A percentile compares a stretch with the other conserved stretches of the same genome.
These are phyloP conservation scores for Tamandua tetradactyla DNA, from an alignment of 2,797 vertebrate species.

Conservation along the genomic window DNA sequence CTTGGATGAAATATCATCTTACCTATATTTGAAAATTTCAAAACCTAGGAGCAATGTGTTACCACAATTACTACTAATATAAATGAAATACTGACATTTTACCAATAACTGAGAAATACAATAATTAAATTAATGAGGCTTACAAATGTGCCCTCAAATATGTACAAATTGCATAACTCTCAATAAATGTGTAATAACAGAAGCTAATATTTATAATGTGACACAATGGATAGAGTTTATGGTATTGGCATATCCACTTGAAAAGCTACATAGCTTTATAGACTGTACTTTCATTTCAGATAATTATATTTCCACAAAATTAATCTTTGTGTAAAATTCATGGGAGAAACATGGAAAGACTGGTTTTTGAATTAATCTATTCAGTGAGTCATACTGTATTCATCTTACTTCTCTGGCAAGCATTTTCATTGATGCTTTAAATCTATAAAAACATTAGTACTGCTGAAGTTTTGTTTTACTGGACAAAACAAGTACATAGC, in stretches of 20 bases:
- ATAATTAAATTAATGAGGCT: background rate
- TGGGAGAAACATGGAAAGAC: constrained; percentile 44
- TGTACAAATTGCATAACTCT: background rate
- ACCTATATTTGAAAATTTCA: constrained; percentile 30
- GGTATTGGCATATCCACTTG: background rate
- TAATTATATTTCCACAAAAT: constrained; percentile 51
- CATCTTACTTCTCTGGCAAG: constrained; percentile 37
- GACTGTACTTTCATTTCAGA: background rate
- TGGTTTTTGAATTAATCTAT: constrained; percentile 22
- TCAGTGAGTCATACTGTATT: constrained; percentile 53
- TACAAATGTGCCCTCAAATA: background rate
- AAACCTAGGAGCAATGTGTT: constrained; percentile 7
- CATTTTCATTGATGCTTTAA: constrained; percentile 64
- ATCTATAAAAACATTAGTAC: constrained; percentile 34
- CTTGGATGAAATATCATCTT: background rate
- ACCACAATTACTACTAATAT: constrained; percentile 3
- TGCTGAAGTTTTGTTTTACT: background rate
- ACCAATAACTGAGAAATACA: constrained; percentile 4
- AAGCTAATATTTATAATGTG: background rate
- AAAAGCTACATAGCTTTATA: background rate
- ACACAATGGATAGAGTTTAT: background rate
- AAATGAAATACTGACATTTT: background rate
- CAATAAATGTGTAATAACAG: constrained; percentile 9
- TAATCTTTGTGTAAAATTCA: constrained; percentile 44
- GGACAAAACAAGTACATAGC: constrained; percentile 41